Percentiles rank a stretch among this genome's conserved stretches.
These are phyloP conservation scores for Eretmodus cyanostictus DNA, from an alignment of 2,113 vertebrate species.

Conservation along the genomic window DNA sequence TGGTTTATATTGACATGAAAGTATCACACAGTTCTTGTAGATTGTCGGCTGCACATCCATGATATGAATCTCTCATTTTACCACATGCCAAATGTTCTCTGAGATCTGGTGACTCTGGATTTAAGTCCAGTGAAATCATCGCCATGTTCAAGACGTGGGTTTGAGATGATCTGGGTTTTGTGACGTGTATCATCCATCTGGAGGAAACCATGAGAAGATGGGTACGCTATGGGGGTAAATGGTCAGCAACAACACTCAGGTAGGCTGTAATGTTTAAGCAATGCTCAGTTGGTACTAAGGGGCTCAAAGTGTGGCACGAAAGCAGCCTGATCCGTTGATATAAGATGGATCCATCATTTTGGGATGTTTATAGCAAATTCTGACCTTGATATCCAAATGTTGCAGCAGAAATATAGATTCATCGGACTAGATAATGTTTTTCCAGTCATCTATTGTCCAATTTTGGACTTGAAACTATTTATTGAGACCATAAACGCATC, in stretches of 20 bases:
- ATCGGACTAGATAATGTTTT: background rate
- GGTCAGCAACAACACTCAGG: background rate
- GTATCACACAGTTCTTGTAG: background rate
- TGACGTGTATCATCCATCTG: background rate
- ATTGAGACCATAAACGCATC: background rate
- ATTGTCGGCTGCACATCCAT: background rate
- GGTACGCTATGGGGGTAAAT: background rate
- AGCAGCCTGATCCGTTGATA: background rate
- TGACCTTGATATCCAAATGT: background rate
- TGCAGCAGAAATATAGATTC: background rate
- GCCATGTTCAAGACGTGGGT: background rate
- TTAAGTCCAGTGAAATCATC: background rate
- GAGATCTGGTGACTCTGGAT: background rate
- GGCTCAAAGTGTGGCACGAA: background rate
- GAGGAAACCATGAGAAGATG: background rate
- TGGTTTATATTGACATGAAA: background rate
- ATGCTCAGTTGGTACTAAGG: background rate
- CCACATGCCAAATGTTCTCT: background rate
- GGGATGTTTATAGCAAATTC: background rate
- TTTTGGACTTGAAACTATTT: background rate
- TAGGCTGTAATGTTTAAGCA: background rate
- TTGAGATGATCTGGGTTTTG: background rate
- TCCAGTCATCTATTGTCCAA: background rate
- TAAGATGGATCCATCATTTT: background rate
- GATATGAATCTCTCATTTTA: background rate